These are phyloP conservation scores for Philypnodon macrostomus DNA, from an alignment of 2,797 vertebrate species.

Conservation along the genomic window DNA sequence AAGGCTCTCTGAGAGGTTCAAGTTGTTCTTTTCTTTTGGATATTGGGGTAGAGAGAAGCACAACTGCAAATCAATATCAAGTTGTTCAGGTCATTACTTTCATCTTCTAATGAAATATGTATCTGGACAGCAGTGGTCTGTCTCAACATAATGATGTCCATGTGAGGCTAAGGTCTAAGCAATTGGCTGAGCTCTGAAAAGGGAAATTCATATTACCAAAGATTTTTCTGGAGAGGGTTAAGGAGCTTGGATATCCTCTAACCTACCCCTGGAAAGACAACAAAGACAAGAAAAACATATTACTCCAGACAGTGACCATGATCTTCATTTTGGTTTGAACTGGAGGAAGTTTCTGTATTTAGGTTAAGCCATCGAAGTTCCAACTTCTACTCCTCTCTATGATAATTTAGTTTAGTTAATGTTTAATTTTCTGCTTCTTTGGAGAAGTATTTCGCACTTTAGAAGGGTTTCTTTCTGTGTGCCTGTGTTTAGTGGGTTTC, in stretches of 20 bases:
- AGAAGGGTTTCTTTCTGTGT: too few relatives aligned
- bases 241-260: too few relatives aligned
- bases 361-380: too few relatives aligned
- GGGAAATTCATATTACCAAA: neutral
- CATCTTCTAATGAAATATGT: constrained; percentile 1
- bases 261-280: too few relatives aligned
- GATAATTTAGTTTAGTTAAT: too few relatives aligned
- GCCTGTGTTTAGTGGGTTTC: too few relatives aligned
- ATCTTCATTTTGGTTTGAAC: neutral
- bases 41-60: neutral
- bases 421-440: too few relatives aligned
- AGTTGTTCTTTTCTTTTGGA: neutral
- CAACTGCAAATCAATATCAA: neutral
- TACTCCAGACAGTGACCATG: neutral
- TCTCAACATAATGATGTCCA: neutral
- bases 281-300: neutral
- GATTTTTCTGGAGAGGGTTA: neutral
- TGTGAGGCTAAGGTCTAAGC: neutral
- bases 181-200: neutral
- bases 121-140: neutral
- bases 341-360: too few relatives aligned
- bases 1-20: neutral
- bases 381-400: too few relatives aligned
- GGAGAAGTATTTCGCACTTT: too few relatives aligned
- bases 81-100: neutral